Conservation (phyloP, 2,797 vertebrate genomes). For the Oryzias dopingdopingensis region DNA sequence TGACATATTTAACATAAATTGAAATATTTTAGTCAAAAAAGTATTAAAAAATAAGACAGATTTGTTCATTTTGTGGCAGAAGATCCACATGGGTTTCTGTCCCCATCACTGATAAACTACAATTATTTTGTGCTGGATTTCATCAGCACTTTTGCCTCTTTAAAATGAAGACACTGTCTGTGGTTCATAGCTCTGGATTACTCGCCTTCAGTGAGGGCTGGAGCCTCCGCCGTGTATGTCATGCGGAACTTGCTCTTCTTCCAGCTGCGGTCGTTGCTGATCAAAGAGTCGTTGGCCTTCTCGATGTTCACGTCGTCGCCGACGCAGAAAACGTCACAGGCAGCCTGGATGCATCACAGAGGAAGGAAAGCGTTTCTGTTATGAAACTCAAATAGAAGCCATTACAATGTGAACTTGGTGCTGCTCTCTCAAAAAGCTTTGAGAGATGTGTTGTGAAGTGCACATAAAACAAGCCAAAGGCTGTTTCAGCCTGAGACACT, state of each 20-base stretch:
- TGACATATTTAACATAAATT: neutral
- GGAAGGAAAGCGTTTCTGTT: no score
- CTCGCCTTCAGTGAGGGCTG: conserved; percentile 88
- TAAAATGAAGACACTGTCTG: neutral
- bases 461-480: conserved; percentile 2
- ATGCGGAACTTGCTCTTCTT: conserved; percentile 97
- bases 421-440: neutral
- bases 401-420: no score
- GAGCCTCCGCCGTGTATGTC: conserved; percentile 88
- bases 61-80: conserved; percentile 11
- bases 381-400: no score
- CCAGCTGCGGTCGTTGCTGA: conserved; percentile 98
- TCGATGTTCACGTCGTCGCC: conserved; percentile 98
- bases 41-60: no score
- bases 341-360: conserved; percentile 77
- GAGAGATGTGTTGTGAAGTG: no score
- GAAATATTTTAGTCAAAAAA: conserved; percentile 1
- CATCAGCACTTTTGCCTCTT: conserved; percentile 4
- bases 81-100: conserved; percentile 10
- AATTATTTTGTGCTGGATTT: conserved; percentile 11
- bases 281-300: conserved; percentile 94
- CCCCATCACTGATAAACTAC: conserved; percentile 21
- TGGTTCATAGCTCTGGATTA: neutral
- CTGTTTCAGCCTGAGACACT: conserved; percentile 5
- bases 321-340: conserved; percentile 97